Base-by-base conservation (phyloP, 1,140 invertebrate species). In the Lithobius niger region DNA sequence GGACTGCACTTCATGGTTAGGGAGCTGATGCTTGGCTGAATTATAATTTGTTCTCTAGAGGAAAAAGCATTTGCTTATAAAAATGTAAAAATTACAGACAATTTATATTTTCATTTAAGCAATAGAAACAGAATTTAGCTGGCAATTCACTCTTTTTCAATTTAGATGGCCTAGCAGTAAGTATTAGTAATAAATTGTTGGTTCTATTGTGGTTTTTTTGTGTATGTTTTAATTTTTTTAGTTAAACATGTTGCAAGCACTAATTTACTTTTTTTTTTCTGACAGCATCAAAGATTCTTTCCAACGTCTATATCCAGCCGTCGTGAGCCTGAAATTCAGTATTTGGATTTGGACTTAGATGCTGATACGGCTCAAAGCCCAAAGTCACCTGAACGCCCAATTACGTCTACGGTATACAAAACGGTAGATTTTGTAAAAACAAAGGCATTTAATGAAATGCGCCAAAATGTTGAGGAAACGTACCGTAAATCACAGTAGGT, bases 341-440 rank as follows among this genome's bases (percentile, higher is more conserved):
- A 87, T 69, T 73, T 86, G 43, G 84, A 86, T 73, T 72, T 87
- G 59, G 84, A 86, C 75, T 72, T 81, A 43, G 79, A 82, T 48
- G 64, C 65, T 27, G 63, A 65, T 31, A n/a, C 3, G 4, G 59
- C 60, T 43, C 57, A 60, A 27, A 60, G 58, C 24, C 59, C 61
- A 4, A 59, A 60, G 59, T 59, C 62, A 15, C 60, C 63, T 3
- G 65, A 67, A 54, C 54, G 63, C 59, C 3, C 19, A 45, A 59
- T 42, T 15, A 22, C 57, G 13, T 36, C 54, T 18, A 85, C 83
- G 1, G 83, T 87, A 3, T 93, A 93, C 66, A 90, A 90, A 71
- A 86, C 81, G 0, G 86, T 93, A 0, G 89, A 93, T 69, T 93
- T 93, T 74, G 71, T 88, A 16, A 91, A 91, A 76, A 93, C 89